Evolutionary conservation across 2,113 vertebrate species (phyloP).

Genomic region (Notothenia rossii): DNA sequence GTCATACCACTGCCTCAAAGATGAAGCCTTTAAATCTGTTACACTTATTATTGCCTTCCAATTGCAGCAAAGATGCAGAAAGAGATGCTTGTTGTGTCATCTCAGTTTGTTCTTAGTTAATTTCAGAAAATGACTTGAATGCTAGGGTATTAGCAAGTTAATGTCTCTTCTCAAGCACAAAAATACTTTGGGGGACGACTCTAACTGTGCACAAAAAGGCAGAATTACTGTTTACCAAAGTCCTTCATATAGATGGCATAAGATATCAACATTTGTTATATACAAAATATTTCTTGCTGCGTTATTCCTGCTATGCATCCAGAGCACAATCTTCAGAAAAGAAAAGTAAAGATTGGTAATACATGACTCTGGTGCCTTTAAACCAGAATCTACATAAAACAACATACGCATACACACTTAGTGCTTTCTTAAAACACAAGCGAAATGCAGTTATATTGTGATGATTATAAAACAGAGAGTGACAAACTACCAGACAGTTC

Average conservation of each 20-base stretch:
- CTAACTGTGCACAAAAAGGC: not conserved
- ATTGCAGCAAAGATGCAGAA: no score
- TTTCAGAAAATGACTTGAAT: no score
- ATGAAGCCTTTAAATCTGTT: no score
- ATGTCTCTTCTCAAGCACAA: not conserved
- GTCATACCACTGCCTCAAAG: no score
- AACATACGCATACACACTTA: not conserved
- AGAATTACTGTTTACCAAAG: not conserved
- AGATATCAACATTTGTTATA: not conserved
- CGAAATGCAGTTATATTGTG: not conserved
- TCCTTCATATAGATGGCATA: not conserved
- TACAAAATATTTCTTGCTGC: not conserved
- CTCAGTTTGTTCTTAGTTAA: no score
- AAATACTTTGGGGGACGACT: not conserved
- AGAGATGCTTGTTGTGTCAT: no score
- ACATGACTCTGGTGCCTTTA: no score
- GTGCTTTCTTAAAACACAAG: not conserved
- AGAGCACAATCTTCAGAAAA: not conserved
- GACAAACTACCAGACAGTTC: not conserved
- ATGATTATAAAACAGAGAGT: not conserved
- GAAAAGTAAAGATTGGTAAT: no score
- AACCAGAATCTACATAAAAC: not conserved
- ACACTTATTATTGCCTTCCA: no score
- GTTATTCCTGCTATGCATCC: not conserved
- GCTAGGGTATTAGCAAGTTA: no score